A percentile compares a stretch with the other conserved stretches of the same genome.
Conservation (phyloP, 2,113 vertebrate species). For the Hypocryptadius cinnamomeus region DNA sequence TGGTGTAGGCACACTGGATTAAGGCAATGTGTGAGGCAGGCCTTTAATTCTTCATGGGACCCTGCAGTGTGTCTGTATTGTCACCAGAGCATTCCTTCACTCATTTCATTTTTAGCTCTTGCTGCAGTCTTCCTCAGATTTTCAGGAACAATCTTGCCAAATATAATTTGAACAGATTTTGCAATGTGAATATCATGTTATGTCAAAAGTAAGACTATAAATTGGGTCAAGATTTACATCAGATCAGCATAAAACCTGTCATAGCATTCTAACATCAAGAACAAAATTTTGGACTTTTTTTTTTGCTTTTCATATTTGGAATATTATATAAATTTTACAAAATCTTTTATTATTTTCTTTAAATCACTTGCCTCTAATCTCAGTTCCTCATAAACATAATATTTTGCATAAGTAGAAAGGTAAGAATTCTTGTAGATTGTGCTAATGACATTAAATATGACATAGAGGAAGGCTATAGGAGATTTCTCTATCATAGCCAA, state of each 20-base stretch:
- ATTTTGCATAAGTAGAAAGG: neutral
- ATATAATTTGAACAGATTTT: conserved; percentile 21
- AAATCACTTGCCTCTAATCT: neutral
- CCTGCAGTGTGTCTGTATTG: neutral
- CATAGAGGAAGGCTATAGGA: neutral
- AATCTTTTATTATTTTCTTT: neutral
- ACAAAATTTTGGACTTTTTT: neutral
- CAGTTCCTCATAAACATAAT: neutral
- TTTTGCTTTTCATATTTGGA: neutral
- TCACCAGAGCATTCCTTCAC: neutral
- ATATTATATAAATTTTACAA: neutral
- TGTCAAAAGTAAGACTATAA: conserved; percentile 6
- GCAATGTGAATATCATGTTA: neutral
- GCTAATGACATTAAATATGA: neutral
- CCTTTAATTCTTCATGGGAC: neutral
- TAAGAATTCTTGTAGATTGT: neutral
- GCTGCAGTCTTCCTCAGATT: neutral
- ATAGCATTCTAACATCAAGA: neutral
- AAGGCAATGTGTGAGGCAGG: neutral
- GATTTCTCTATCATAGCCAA: neutral
- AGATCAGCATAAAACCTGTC: neutral
- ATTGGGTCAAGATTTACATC: conserved; percentile 14
- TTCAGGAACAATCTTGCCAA: conserved; percentile 1
- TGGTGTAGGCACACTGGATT: neutral
- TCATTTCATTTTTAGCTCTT: neutral